Evolutionary conservation across 2,113 vertebrate species (phyloP), one percentile per base, ranked within the genome.

Genomic region (Mesoclemmys tuberculata): DNA sequence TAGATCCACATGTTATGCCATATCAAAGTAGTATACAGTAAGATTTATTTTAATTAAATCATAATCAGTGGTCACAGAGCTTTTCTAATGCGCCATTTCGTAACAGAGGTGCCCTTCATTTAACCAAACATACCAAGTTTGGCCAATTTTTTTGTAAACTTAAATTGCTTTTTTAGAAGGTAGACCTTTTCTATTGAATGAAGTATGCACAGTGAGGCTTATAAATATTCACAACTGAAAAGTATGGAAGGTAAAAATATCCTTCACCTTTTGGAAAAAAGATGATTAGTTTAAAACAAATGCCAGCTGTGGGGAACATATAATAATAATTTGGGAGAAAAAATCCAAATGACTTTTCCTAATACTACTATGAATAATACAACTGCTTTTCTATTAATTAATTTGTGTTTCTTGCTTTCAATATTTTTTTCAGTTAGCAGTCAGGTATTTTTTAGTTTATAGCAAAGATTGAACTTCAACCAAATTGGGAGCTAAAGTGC

Each of bases 101-200:
- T 91, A 95, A 96, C 86, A 88, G 86, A 93, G 93, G 92, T 82
- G 84, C 80, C 92, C 90, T 97, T 96, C 88, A 74, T 96, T 96
- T 96, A 95, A 94, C 81, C 94, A 94, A 96, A 91, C 79, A 85
- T 52, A 96, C n/a, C n/a, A 85, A 85, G 48, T 90, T 94, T 86
- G 96, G 90, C 95, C 95, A 94, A 93, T 95, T 96, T 94, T 95
- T 96, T 94, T 90, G 95, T 97, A 97, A 97, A 95, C 93, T 87
- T 96, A 97, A 97, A 96, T 95, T 96, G 94, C 85, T 96, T 97
- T 97, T 97, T 97, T 96, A 96, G 97, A 96, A 95, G 93, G 92
- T 95, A 96, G 92, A 95, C 88, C 85, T 82, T 96, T 97, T 94
- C 94, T 96, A 96, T 97, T 97, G 94, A 93, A 94, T 95, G 96